phyloP scores from a whole-genome alignment of 1,140 invertebrate genomes.

The Pseudobourletiella spinata region DNA sequence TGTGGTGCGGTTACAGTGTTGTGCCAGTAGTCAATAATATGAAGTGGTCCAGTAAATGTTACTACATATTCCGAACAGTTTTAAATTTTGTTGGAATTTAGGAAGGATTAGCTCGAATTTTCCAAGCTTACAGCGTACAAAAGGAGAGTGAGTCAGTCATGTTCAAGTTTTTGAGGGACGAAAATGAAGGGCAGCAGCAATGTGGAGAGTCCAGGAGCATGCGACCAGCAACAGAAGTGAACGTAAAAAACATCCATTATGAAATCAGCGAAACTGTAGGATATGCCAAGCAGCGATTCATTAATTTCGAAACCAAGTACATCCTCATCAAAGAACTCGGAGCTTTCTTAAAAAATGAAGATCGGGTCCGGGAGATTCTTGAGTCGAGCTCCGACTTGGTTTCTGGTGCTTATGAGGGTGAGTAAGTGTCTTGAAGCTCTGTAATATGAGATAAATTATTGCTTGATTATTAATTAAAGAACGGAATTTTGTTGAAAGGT shows the following conservation, averaged over 20 bases:
- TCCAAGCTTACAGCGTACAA: too few species aligned
- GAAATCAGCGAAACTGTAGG: constrained; percentile 1
- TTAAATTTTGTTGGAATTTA: too few species aligned
- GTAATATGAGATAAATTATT: background rate
- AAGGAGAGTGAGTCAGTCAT: background rate
- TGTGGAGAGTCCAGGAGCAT: too few species aligned
- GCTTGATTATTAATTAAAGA: background rate
- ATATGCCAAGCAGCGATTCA: background rate
- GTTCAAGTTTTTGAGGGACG: constrained; percentile 15
- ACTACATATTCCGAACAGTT: too few species aligned
- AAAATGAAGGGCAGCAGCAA: background rate
- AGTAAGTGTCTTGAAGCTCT: background rate
- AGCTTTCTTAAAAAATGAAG: constrained; percentile 1
- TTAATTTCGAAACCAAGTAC: too few species aligned
- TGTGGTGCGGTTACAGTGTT: too few species aligned
- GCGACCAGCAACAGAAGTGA: background rate
- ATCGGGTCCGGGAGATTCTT: constrained; percentile 17
- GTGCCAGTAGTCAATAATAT: too few species aligned
- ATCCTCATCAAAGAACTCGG: too few species aligned
- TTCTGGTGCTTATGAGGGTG: constrained; percentile 40
- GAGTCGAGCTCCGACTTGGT: constrained; percentile 37
- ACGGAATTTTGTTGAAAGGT: too few species aligned
- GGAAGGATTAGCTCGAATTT: too few species aligned
- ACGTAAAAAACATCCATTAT: background rate
- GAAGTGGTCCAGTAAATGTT: too few species aligned